phyloP scores from a whole-genome alignment of 1,140 invertebrate genomes.

The Drosophila nigrodunni region DNA sequence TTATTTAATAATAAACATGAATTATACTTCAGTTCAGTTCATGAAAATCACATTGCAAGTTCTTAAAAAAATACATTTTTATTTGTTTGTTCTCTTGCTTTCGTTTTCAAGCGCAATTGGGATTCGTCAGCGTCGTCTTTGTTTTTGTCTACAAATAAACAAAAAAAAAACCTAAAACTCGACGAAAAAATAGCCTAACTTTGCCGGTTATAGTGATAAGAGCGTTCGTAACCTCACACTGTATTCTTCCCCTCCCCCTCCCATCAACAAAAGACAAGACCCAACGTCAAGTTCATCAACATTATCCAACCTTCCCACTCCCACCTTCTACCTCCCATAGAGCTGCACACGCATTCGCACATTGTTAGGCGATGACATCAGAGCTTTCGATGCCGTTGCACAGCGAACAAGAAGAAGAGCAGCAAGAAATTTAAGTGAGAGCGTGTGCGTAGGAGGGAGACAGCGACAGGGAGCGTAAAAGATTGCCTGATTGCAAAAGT shows the following conservation, averaged over 20 bases:
- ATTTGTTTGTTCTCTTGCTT: background rate
- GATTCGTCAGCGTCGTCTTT: slow-evolving; percentile 1
- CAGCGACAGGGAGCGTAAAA: background rate
- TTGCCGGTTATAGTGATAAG: slow-evolving; percentile 30
- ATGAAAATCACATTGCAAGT: slow-evolving; percentile 1
- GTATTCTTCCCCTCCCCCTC: background rate
- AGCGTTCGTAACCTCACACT: slow-evolving; percentile 1
- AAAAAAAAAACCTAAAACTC: slow-evolving; percentile 3
- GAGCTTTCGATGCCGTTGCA: slow-evolving; percentile 45
- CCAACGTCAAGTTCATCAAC: too few relatives aligned
- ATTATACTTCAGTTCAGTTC: slow-evolving; percentile 2
- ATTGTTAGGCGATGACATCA: slow-evolving; percentile 75
- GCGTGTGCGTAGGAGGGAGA: background rate
- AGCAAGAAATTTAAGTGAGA: slow-evolving; percentile 7
- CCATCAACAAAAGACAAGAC: too few relatives aligned
- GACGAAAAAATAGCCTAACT: slow-evolving; percentile 4
- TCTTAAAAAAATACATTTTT: slow-evolving; percentile 7
- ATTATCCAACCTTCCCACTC: background rate
- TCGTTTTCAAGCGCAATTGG: background rate
- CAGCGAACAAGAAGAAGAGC: slow-evolving; percentile 4
- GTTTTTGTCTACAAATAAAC: slow-evolving; percentile 23
- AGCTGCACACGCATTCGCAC: slow-evolving; percentile 47
- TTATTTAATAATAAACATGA: slow-evolving; percentile 11
- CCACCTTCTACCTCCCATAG: background rate
- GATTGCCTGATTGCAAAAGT: background rate